Percentiles rank a stretch among this genome's conserved stretches.
Evolutionary conservation across 2,113 vertebrate genomes (phyloP).

Genomic region (Girardinichthys multiradiatus): DNA sequence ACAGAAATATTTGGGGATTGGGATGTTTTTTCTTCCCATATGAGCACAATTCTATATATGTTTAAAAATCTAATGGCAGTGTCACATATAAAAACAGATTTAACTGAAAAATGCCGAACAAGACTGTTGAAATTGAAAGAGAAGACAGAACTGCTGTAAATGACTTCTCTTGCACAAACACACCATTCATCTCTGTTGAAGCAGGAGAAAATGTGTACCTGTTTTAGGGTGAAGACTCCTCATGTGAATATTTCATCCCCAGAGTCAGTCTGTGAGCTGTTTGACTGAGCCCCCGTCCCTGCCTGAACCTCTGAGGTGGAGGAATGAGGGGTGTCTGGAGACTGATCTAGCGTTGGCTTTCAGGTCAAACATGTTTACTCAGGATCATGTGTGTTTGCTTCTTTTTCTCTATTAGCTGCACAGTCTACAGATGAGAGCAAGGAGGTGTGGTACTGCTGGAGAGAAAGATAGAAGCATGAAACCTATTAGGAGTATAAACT

Average conservation of each 20-base stretch:
- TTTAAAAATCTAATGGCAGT: neutral
- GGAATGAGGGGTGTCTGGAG: slow-evolving; percentile 57
- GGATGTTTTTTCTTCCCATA: slow-evolving; percentile 17
- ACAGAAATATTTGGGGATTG: slow-evolving; percentile 33
- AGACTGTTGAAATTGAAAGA: neutral
- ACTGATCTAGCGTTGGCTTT: slow-evolving; percentile 63
- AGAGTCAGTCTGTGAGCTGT: slow-evolving; percentile 68
- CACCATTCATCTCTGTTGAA: neutral
- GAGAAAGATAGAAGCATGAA: slow-evolving; percentile 42
- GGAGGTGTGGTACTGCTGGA: neutral
- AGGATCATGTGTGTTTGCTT: slow-evolving; percentile 34
- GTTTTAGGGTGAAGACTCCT: slow-evolving; percentile 13
- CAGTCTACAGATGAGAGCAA: neutral
- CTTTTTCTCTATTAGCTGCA: slow-evolving; percentile 27
- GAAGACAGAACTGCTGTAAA: neutral
- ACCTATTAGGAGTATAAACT: slow-evolving; percentile 48
- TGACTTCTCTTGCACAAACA: slow-evolving; percentile 9
- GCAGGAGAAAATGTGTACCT: neutral
- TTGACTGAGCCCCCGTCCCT: slow-evolving; percentile 57
- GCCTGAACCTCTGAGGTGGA: slow-evolving; percentile 47
- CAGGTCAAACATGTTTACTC: slow-evolving; percentile 71
- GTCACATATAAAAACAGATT: neutral
- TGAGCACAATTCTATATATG: neutral
- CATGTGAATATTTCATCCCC: slow-evolving; percentile 54
- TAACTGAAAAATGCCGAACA: neutral